These are phyloP conservation scores for Harpagifer antarcticus DNA, from an alignment of 2,797 vertebrate species.

Conservation along the genomic window DNA sequence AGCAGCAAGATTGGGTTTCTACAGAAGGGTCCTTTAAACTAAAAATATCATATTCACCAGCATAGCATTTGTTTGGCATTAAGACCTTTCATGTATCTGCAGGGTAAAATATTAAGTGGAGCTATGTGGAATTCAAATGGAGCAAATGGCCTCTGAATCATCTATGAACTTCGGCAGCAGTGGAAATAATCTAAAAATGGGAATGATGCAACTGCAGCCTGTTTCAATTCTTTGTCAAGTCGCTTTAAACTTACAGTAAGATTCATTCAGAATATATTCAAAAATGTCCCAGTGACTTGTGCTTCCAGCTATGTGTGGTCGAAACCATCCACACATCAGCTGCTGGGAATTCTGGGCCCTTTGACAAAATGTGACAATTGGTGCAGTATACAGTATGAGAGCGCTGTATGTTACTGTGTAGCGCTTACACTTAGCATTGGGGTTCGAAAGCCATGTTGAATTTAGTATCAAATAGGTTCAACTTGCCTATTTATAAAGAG, in stretches of 20 bases:
- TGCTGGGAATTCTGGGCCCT: slow-evolving; percentile 62
- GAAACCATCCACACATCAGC: slow-evolving; percentile 55
- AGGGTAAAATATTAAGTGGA: neutral
- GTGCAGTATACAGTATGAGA: slow-evolving; percentile 53
- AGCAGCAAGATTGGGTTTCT: slow-evolving; percentile 23
- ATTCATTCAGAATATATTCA: slow-evolving; percentile 40
- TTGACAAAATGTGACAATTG: slow-evolving; percentile 66
- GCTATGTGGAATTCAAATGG: slow-evolving; percentile 8
- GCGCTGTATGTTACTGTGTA: slow-evolving; percentile 21
- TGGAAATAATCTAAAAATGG: slow-evolving; percentile 38
- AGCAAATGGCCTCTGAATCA: slow-evolving; percentile 26
- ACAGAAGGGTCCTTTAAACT: neutral
- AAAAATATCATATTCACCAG: slow-evolving; percentile 9
- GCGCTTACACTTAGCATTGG: slow-evolving; percentile 1
- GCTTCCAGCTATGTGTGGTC: slow-evolving; percentile 64
- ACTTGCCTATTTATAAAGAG: neutral
- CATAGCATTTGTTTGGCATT: neutral
- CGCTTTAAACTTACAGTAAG: slow-evolving; percentile 26
- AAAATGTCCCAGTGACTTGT: slow-evolving; percentile 55
- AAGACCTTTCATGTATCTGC: neutral
- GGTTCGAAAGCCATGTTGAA: neutral
- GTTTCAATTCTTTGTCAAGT: slow-evolving; percentile 20
- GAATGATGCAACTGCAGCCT: slow-evolving; percentile 26
- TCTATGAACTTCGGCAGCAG: slow-evolving; percentile 1
- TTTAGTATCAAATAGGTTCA: slow-evolving; percentile 8